Evolutionary conservation across 2,888 invertebrate genomes (phyloP).

Genomic region (Drosophila gaucha): DNA sequence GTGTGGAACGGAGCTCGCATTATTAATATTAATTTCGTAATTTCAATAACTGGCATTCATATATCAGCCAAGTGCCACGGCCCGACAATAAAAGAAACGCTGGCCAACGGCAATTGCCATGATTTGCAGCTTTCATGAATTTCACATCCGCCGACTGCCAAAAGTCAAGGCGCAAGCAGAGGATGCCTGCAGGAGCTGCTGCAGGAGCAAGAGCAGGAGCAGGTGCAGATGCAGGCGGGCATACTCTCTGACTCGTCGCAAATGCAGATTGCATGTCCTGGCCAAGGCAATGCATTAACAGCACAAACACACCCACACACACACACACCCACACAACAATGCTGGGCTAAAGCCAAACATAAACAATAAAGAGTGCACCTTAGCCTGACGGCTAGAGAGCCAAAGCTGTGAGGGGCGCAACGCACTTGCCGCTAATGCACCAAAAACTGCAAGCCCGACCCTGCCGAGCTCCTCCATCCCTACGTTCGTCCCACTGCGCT

Average conservation of each 20-base stretch:
- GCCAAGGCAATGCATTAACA: conserved; percentile 67
- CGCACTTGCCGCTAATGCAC: conserved; percentile 73
- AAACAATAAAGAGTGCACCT: conserved; percentile 62
- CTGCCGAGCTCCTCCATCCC: neutral
- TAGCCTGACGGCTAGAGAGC: neutral
- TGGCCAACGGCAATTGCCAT: conserved; percentile 51
- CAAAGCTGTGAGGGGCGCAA: conserved; percentile 22
- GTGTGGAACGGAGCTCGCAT: conserved; percentile 32
- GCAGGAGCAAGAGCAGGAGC: conserved; percentile 5
- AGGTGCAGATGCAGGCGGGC: conserved; percentile 17
- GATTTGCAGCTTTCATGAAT: conserved; percentile 64
- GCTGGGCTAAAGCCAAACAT: conserved; percentile 45
- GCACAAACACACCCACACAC: conserved; percentile 13
- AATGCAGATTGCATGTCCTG: conserved; percentile 74
- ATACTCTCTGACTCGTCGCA: conserved; percentile 33
- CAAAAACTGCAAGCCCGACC: conserved; percentile 54
- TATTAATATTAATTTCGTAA: conserved; percentile 74
- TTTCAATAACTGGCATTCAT: conserved; percentile 47
- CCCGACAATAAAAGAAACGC: conserved; percentile 46
- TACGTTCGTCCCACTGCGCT: conserved; percentile 3
- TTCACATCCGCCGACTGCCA: conserved; percentile 9
- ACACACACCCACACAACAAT: conserved; percentile 21
- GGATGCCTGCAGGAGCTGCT: conserved; percentile 2
- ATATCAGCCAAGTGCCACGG: conserved; percentile 44
- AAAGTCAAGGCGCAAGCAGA: conserved; percentile 29